Evolutionary conservation across 2,888 invertebrate species (phyloP), one percentile per base, ranked within the genome.

Genomic region (Drosophila birchii): DNA sequence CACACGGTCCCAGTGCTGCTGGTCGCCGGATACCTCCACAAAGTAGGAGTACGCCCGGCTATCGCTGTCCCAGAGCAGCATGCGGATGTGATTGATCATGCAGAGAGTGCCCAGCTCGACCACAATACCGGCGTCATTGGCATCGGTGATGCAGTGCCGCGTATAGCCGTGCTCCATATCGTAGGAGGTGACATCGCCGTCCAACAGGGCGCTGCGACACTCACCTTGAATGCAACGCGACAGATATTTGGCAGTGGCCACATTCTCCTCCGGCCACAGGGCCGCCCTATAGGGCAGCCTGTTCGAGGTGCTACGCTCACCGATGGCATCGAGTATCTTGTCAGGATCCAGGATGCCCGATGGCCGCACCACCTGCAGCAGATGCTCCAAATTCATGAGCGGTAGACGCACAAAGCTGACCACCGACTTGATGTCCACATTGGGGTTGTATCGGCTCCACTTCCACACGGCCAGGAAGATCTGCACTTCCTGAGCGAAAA

Each of bases 61-160:
- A 92, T 99, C 99, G 69, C 96, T 94, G 93, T 99, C 99, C 98
- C 98, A 99, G 14, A 99, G 94, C 82, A 98, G 94, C 94, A 99
- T 95, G 69, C 96, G 95, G 69, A 99, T 95, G 90, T 98, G 97
- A 94, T 99, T 99, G 86, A 99, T 95, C 90, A 99, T 98, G 91
- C 96, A 97, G 80, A 96, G 95, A 57, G 96, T 95, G 78, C 95
- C 95, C 62, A 99, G 94, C 87, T 97, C 96, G 53, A 99, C 95
- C 9, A 97, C 94, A 91, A 99, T 98, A 71, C 97, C 96, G 91
- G 95, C 95, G 92, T 95, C 95, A 26, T 78, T 68, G 53, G 44
- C 59, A 83, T 96, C 96, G 81, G 95, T 95, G 90, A 98, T 98
- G 74, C 96, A 95, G 93, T 98, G 98, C 0, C 97, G 94, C 8